phyloP scores from a whole-genome alignment of 1,140 invertebrate species.

The Dreissena polymorpha region DNA sequence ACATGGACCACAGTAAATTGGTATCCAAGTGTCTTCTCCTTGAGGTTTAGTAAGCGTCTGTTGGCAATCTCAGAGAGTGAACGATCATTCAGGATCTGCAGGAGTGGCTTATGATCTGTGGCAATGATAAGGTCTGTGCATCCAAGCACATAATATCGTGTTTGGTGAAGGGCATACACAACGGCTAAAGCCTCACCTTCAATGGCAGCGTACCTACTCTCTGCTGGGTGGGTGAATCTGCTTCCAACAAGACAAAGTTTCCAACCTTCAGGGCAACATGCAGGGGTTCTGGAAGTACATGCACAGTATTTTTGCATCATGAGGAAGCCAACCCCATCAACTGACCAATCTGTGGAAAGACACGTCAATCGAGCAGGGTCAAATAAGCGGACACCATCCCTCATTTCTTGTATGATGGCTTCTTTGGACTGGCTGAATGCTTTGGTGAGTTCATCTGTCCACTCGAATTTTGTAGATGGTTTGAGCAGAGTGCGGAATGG shows the following conservation, averaged over 20 bases:
- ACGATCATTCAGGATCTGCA: constrained; percentile 28
- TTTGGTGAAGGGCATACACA: constrained; percentile 22
- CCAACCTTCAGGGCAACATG: constrained; percentile 53
- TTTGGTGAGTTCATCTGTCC: constrained; percentile 49
- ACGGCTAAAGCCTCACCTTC: constrained; percentile 59
- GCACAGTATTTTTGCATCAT: constrained; percentile 13
- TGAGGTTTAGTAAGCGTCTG: constrained; percentile 25
- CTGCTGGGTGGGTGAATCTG: constrained; percentile 55
- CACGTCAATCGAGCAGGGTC: constrained; percentile 11
- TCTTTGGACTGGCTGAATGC: constrained; percentile 44
- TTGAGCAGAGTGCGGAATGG: constrained; percentile 50
- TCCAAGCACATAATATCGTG: constrained; percentile 30
- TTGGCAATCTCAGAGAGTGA: constrained; percentile 33
- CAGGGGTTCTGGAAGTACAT: constrained; percentile 28
- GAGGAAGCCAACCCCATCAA: constrained; percentile 13
- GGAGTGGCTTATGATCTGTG: constrained; percentile 32
- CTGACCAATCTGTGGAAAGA: constrained; percentile 4
- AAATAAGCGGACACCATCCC: constrained; percentile 38
- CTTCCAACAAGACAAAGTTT: constrained; percentile 59
- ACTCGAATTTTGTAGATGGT: constrained; percentile 17
- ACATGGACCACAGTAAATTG: constrained; percentile 10
- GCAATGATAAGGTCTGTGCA: constrained; percentile 28
- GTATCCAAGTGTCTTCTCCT: constrained; percentile 42
- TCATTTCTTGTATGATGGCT: constrained; percentile 51
- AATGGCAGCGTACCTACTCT: constrained; percentile 55